phyloP scores from a whole-genome alignment of 2,888 invertebrate genomes.

The Proisotoma minuta region DNA sequence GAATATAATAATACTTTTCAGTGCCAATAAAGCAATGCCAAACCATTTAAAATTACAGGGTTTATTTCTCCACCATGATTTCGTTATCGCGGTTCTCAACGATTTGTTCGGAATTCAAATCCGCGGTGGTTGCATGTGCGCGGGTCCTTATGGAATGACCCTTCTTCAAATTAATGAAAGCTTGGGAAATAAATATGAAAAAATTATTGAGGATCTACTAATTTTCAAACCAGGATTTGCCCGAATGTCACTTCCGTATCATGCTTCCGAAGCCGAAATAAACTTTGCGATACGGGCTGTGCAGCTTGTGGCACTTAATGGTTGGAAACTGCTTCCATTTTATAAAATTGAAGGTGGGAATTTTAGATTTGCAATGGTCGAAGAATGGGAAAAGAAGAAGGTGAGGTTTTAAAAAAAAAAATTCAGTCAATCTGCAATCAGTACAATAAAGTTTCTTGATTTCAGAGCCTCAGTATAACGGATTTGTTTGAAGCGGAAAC shows the following conservation, averaged over 20 bases:
- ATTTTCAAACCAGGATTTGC: constrained; percentile 79
- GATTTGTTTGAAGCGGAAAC: too few relatives aligned
- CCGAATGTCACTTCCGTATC: constrained; percentile 76
- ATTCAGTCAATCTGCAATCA: too few relatives aligned
- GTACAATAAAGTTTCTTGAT: too few relatives aligned
- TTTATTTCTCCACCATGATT: constrained; percentile 81
- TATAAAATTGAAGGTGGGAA: constrained; percentile 20
- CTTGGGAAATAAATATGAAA: constrained; percentile 69
- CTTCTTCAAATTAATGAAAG: constrained; percentile 77
- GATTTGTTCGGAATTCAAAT: constrained; percentile 83
- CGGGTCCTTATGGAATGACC: background rate
- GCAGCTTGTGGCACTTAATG: constrained; percentile 79
- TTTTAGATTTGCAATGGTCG: too few relatives aligned
- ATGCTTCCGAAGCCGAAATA: constrained; percentile 71
- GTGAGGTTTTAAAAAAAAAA: too few relatives aligned
- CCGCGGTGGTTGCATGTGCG: constrained; percentile 55
- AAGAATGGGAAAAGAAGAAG: too few relatives aligned
- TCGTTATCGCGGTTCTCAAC: constrained; percentile 77
- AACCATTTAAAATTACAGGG: too few relatives aligned
- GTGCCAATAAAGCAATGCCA: too few relatives aligned
- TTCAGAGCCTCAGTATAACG: too few relatives aligned
- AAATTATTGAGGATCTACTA: constrained; percentile 61
- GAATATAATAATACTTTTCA: too few relatives aligned
- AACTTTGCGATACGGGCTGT: constrained; percentile 77
- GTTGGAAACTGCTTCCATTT: constrained; percentile 42